Evolutionary conservation across 2,113 vertebrate genomes (phyloP).

Genomic region (Kryptolebias marmoratus): DNA sequence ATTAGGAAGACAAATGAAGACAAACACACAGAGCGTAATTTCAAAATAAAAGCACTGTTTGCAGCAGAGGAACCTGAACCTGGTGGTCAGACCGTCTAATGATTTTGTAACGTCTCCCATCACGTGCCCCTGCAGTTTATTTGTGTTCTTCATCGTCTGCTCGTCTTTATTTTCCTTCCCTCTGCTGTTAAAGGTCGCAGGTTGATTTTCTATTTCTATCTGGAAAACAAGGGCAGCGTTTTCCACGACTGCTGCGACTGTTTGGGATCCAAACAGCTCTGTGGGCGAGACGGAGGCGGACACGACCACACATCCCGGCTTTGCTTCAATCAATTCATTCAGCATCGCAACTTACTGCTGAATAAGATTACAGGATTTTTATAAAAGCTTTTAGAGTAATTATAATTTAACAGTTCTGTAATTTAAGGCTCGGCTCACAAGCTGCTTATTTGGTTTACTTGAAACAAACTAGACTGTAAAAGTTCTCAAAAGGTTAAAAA

Average conservation of each 20-base stretch:
- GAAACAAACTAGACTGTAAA: background rate
- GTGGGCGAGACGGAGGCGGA: slow-evolving; percentile 10
- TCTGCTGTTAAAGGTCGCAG: slow-evolving; percentile 52
- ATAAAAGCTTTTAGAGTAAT: too few species aligned
- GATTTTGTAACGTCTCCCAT: slow-evolving; percentile 35
- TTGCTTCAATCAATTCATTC: background rate
- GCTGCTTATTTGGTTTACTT: too few species aligned
- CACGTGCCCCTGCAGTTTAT: slow-evolving; percentile 57
- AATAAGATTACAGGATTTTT: too few species aligned
- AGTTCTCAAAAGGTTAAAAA: background rate
- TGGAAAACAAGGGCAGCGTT: slow-evolving; percentile 71
- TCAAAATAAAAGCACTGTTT: slow-evolving; percentile 12
- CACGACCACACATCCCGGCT: background rate
- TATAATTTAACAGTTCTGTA: too few species aligned
- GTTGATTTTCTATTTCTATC: slow-evolving; percentile 70
- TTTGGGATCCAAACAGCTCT: slow-evolving; percentile 68
- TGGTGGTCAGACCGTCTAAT: background rate
- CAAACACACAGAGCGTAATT: slow-evolving; percentile 10
- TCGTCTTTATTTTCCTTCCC: slow-evolving; percentile 46
- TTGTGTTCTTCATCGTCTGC: slow-evolving; percentile 45
- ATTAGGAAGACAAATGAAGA: slow-evolving; percentile 30
- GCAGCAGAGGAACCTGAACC: background rate
- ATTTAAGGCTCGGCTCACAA: too few species aligned
- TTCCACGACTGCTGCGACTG: slow-evolving; percentile 68
- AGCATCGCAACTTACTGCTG: background rate